Conservation (phyloP, 2,888 invertebrate genomes). For the Sphinx pinastri region DNA sequence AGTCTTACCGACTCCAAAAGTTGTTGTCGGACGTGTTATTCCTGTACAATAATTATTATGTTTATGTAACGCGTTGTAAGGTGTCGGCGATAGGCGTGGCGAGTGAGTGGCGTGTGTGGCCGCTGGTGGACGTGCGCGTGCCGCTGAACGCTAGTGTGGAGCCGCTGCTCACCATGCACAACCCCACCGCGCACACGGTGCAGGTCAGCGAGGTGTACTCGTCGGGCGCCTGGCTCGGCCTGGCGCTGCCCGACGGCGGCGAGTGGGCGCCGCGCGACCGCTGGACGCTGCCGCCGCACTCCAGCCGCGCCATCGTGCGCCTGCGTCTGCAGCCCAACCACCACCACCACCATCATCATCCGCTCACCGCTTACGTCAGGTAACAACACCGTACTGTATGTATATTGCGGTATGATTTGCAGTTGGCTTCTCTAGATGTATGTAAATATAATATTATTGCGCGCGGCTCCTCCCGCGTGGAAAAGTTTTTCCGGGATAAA, state of each 20-base stretch:
- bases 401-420: conserved; percentile 24
- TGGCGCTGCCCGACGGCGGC: conserved; percentile 92
- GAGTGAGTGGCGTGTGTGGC: conserved; percentile 95
- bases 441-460: no score
- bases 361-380: conserved; percentile 81
- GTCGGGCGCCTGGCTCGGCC: conserved; percentile 96
- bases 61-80: conserved; percentile 59
- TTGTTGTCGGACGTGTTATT: no score
- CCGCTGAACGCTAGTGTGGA: conserved; percentile 96
- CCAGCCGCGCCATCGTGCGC: conserved; percentile 93
- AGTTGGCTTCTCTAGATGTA: no score
- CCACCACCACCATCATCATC: conserved; percentile 40
- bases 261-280: conserved; percentile 89
- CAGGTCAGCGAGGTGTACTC: conserved; percentile 92
- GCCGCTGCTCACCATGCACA: conserved; percentile 95
- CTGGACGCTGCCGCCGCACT: conserved; percentile 96
- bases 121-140: conserved; percentile 94
- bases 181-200: conserved; percentile 92
- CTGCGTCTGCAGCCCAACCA: conserved; percentile 77
- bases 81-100: conserved; percentile 93
- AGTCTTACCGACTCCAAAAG: no score
- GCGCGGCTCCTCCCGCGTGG: no score
- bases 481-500: no score
- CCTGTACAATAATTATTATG: background rate
- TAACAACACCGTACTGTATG: conserved; percentile 31